phyloP scores from a whole-genome alignment of 2,797 vertebrate genomes.

The Fistularia tabacaria region DNA sequence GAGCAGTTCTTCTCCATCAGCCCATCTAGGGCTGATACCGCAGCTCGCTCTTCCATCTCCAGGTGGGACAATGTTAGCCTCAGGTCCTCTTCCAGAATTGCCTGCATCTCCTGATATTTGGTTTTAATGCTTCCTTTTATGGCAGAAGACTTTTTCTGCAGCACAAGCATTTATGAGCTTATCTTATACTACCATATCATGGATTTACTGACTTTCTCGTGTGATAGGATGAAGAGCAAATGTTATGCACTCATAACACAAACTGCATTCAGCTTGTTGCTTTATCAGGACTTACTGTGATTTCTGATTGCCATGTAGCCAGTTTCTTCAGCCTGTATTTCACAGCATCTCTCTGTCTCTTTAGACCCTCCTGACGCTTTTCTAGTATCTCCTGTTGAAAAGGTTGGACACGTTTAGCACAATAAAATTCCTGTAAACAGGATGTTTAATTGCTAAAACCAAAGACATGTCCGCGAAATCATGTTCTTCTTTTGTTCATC shows the following conservation, averaged over 20 bases:
- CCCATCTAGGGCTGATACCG: conserved; percentile 61
- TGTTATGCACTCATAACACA: background rate
- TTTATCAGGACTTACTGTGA: conserved; percentile 54
- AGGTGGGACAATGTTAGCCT: conserved; percentile 70
- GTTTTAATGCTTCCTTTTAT: conserved; percentile 65
- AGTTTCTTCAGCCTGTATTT: conserved; percentile 75
- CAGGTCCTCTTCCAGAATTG: conserved; percentile 72
- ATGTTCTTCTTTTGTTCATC: background rate
- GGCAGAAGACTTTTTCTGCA: conserved; percentile 67
- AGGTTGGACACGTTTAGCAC: conserved; percentile 25
- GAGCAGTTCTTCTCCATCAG: conserved; percentile 71
- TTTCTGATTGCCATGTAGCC: conserved; percentile 69
- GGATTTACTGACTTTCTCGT: background rate
- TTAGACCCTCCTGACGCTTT: conserved; percentile 63
- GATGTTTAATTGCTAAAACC: too few species aligned
- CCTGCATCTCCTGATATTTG: conserved; percentile 75
- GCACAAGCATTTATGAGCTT: conserved; percentile 27
- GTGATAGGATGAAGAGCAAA: too few species aligned
- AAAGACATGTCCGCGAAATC: too few species aligned
- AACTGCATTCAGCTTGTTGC: background rate
- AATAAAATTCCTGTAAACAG: background rate
- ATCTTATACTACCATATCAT: background rate
- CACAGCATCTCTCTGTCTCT: conserved; percentile 69
- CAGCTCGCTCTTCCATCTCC: conserved; percentile 74
- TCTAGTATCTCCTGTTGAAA: conserved; percentile 60